Base-by-base conservation (phyloP, 2,113 vertebrate genomes). In the Phrynosoma platyrhinos region DNA sequence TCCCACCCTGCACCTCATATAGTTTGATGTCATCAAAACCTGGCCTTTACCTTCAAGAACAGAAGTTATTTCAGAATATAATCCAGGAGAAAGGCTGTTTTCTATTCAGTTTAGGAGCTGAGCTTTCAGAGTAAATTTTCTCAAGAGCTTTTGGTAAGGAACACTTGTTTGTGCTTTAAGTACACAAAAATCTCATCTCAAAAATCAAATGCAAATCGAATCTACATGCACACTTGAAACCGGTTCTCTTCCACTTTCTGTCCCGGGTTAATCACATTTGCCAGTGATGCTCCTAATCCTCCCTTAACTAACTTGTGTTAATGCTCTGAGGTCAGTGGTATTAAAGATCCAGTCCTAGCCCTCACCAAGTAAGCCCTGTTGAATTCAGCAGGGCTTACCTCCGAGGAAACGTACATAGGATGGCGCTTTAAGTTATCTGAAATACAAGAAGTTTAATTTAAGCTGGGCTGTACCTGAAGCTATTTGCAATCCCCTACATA, bases 261-360 rank as follows among this genome's bases (percentile, higher is more conserved):
- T 55, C 20, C 53, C 47, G 30, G 4, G 30, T 40, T 30, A 72
- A 72, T 58, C 27, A 53, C 32, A 36, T n/a, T 58, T 18, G 2
- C 9, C n/a, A 83, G 47, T 14, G 68, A 80, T 32, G 52, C 42
- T 80, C 47, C 36, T 81, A 90, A 89, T 55, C 75, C 89, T 66
- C 20, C 40, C 21, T 69, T 66, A 68, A 32, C 20, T 27, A 25
- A 23, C 81, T 77, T 53, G 18, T 10, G 5, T 81, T n/a, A 69
- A 64, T 36, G 36, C 36, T 36, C 36, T 36, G 13, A 66, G 14
- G 18, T 40, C 42, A 27, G 76, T 52, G 47, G 76, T 77, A 36
- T 40, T 40, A 21, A 69, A 88, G 75, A 66, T 3, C 5, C 87
- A 42, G 18, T 53, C 42, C 55, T 7, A 27, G 21, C 32, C 71